Conservation (phyloP, 1,140 invertebrate genomes). For the Procambarus virginalis region DNA sequence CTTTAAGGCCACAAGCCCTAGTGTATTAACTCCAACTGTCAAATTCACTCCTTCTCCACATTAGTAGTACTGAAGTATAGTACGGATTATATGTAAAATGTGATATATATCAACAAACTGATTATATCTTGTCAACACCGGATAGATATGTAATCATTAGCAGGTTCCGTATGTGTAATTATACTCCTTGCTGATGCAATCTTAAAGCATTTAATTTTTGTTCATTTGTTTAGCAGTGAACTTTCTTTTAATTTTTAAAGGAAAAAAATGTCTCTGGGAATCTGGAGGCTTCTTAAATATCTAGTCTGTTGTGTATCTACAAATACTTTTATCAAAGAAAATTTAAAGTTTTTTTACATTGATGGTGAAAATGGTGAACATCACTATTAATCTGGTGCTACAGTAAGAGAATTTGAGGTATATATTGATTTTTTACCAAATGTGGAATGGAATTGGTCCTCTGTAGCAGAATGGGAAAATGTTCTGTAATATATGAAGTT, state of each 20-base stretch:
- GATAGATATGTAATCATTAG: background rate
- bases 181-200: background rate
- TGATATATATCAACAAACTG: background rate
- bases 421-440: background rate
- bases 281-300: background rate
- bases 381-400: background rate
- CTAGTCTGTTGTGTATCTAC: background rate
- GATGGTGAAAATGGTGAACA: background rate
- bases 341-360: background rate
- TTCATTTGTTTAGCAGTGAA: background rate
- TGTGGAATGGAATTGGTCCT: background rate
- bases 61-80: background rate
- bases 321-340: background rate
- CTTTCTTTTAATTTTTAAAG: background rate
- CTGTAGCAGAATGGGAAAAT: background rate
- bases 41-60: conserved; percentile 61
- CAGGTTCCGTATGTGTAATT: background rate
- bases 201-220: background rate
- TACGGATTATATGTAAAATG: background rate
- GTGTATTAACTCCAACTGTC: conserved; percentile 22
- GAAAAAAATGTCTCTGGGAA: background rate
- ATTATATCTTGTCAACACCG: background rate
- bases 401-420: background rate
- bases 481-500: background rate
- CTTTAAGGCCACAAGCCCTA: background rate